phyloP scores from a whole-genome alignment of 2,797 vertebrate species.

The Acridotheres tristis region DNA sequence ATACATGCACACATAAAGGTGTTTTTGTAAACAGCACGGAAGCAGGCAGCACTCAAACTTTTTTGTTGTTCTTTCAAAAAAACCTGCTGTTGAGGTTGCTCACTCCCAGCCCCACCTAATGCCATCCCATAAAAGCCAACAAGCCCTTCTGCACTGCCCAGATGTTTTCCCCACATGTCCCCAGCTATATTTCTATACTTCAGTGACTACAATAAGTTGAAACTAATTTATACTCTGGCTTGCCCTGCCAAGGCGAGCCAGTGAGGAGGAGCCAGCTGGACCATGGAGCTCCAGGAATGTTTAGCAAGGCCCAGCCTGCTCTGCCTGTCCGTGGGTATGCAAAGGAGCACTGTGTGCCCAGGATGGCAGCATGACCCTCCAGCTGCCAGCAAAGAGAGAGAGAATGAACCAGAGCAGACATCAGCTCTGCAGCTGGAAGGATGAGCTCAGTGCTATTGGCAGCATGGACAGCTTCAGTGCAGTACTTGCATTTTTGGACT shows the following conservation, averaged over 20 bases:
- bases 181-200: slow-evolving; percentile 41
- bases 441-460: not conserved
- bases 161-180: not conserved
- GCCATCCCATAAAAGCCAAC: slow-evolving; percentile 24
- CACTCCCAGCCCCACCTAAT: not conserved
- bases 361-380: not conserved
- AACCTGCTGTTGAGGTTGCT: not conserved
- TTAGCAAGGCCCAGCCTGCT: not conserved
- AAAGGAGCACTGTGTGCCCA: not conserved
- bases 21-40: not conserved
- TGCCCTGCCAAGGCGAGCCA: not conserved
- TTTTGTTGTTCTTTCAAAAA: not conserved
- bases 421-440: not conserved
- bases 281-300: not conserved
- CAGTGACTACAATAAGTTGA: slow-evolving; percentile 13
- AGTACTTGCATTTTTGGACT: not conserved
- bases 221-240: slow-evolving; percentile 27
- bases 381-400: not conserved
- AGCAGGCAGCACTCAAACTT: not conserved
- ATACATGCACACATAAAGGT: rapidly evolving
- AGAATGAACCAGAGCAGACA: not conserved
- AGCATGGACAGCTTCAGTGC: not conserved
- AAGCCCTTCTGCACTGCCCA: slow-evolving; percentile 7
- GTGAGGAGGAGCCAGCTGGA: slow-evolving; percentile 18
- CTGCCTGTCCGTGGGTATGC: not conserved